These are phyloP conservation scores for Mesorhabditis belari DNA, from an alignment of 2,888 invertebrate genomes.

Conservation along the genomic window DNA sequence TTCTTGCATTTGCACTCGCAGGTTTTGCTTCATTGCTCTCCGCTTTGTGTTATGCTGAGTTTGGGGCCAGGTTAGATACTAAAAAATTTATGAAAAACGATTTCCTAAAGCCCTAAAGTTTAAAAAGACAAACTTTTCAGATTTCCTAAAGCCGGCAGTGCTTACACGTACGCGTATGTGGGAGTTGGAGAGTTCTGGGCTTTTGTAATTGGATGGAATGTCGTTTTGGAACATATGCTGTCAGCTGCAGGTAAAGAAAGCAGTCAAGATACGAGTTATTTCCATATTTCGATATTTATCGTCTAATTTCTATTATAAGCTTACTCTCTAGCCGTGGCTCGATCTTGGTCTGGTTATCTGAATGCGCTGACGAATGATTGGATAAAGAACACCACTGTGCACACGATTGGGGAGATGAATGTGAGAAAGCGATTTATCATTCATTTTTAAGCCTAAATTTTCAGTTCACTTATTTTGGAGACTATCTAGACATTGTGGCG, in stretches of 20 bases:
- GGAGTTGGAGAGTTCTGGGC: conserved; percentile 90
- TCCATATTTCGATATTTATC: too few species aligned
- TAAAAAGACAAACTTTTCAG: conserved; percentile 14
- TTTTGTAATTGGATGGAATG: conserved; percentile 64
- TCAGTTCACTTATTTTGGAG: conserved; percentile 21
- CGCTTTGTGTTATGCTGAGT: conserved; percentile 65
- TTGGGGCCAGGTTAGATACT: conserved; percentile 53
- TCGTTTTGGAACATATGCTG: conserved; percentile 69
- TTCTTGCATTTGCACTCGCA: conserved; percentile 72
- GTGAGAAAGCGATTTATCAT: neutral
- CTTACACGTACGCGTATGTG: conserved; percentile 80
- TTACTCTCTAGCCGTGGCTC: conserved; percentile 53
- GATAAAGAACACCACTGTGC: conserved; percentile 51
- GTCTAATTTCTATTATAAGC: too few species aligned
- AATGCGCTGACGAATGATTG: conserved; percentile 46
- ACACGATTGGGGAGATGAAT: conserved; percentile 24
- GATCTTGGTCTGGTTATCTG: conserved; percentile 57
- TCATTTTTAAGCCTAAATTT: neutral
- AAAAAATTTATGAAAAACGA: neutral
- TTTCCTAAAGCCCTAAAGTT: neutral
- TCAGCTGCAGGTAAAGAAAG: conserved; percentile 56
- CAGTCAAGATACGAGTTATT: too few species aligned
- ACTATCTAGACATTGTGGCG: conserved; percentile 53
- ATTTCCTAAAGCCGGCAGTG: conserved; percentile 72
- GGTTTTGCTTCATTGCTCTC: conserved; percentile 75